phyloP scores from a whole-genome alignment of 1,140 invertebrate genomes.

The Alviniconcha marisindica region DNA sequence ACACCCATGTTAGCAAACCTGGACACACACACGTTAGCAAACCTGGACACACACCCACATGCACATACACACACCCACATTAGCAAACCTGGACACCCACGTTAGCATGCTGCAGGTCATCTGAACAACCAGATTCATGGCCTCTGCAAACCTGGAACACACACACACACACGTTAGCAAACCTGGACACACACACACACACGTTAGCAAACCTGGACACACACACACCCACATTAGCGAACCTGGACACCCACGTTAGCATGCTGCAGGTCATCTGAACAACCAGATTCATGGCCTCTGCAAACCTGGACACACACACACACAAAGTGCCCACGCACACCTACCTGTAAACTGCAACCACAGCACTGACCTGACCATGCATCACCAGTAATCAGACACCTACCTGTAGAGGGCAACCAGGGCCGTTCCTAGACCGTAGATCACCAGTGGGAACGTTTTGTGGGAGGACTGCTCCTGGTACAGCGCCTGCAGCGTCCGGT shows the following conservation, averaged over 20 bases:
- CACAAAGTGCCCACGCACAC: neutral
- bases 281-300: neutral
- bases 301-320: neutral
- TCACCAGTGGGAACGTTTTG: conserved; percentile 39
- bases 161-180: no score
- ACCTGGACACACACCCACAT: neutral
- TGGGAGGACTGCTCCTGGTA: neutral
- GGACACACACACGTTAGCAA: no score
- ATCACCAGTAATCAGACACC: neutral
- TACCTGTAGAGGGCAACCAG: conserved; percentile 57
- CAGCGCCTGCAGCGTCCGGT: neutral
- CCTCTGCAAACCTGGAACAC: no score
- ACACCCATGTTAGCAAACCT: no score
- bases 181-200: neutral
- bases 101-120: no score
- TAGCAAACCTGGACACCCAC: no score
- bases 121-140: no score
- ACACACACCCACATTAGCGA: neutral
- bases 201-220: neutral
- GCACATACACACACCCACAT: neutral
- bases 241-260: neutral
- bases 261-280: neutral
- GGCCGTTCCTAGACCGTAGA: conserved; percentile 56
- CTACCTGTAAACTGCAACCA: neutral
- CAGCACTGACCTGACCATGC: neutral